These are phyloP conservation scores for Eupithecia tripunctaria DNA, from an alignment of 2,888 invertebrate species.

Conservation along the genomic window DNA sequence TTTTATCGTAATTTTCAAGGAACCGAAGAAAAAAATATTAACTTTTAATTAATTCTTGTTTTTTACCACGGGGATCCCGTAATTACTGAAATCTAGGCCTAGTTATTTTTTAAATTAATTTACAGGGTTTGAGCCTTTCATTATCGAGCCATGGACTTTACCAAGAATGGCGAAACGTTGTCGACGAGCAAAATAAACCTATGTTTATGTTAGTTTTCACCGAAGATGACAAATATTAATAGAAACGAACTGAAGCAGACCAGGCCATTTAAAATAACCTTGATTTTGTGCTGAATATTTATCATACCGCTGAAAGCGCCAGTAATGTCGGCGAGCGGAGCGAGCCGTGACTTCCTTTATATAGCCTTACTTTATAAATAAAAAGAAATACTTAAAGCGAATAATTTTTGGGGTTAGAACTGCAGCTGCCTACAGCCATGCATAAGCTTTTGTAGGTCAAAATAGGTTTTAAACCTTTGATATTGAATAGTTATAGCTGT, in stretches of 20 bases:
- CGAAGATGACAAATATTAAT: background rate
- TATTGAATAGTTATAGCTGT: background rate
- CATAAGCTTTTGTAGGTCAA: background rate
- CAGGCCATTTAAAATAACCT: too few species aligned
- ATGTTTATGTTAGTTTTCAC: background rate
- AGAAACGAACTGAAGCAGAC: too few species aligned
- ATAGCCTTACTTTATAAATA: too few species aligned
- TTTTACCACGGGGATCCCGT: too few species aligned
- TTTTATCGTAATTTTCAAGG: too few species aligned
- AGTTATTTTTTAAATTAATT: too few species aligned
- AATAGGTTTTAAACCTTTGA: background rate
- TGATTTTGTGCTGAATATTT: background rate
- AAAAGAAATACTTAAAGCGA: background rate
- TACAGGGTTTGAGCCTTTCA: background rate
- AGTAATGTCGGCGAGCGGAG: background rate
- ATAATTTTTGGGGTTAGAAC: background rate
- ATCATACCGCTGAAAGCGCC: background rate
- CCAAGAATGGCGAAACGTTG: too few species aligned
- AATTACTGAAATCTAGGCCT: too few species aligned
- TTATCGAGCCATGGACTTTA: too few species aligned
- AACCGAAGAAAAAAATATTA: too few species aligned
- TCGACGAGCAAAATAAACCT: background rate
- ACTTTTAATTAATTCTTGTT: too few species aligned
- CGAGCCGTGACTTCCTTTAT: background rate
- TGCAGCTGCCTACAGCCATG: background rate